Base-by-base conservation (phyloP, 2,888 invertebrate genomes). In the Mycalesis mineus region DNA sequence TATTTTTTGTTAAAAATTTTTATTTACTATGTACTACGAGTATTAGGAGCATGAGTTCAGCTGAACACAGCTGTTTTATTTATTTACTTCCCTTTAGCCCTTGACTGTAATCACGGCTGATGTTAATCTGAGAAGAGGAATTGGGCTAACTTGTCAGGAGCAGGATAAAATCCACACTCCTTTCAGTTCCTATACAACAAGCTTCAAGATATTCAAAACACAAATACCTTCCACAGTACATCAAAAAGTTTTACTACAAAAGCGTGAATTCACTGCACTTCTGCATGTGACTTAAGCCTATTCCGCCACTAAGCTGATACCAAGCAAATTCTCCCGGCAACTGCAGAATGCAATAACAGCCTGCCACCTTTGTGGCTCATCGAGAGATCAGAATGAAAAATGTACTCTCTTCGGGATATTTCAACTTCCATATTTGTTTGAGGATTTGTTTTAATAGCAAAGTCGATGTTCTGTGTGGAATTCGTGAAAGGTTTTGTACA, bases 401-500 rank as follows among this genome's bases (percentile, higher is more conserved):
- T 55, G 48, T 51, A 52, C 52, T 52, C 41, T 36, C 31, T 40
- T 44, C 40, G 41, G 44, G 48, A 52, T 52, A 55, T 61, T 58
- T 61, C 50, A 33, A 33, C 45, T 9, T 6, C 29, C 55, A 48
- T 55, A 61, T 61, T 59, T 59, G 55, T 58, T 49, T 58, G 58
- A 58, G 28, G 36, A 48, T 48, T 36, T 17, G 7, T 29, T 45
- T 29, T 45, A 31, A 45, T 13, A 13, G 2, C 14, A 13, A 28
- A 45, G 14, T 6, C 11, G 8, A 14, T 14, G 13, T 13, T 8
- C 2, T 5, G 11, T 11, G 36, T 9, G 14, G 28, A 13, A 8
- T 29, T 45, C 31, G 29, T 29, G 6, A 44, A 29, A 44, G 28
- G 29, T 29, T 44, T 29, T 29, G 4, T 29, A 28, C 13, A 8